A percentile compares a stretch with the other conserved stretches of the same genome.
Evolutionary conservation across 1,140 invertebrate species (phyloP).

Genomic region (Drosophila mayri): DNA sequence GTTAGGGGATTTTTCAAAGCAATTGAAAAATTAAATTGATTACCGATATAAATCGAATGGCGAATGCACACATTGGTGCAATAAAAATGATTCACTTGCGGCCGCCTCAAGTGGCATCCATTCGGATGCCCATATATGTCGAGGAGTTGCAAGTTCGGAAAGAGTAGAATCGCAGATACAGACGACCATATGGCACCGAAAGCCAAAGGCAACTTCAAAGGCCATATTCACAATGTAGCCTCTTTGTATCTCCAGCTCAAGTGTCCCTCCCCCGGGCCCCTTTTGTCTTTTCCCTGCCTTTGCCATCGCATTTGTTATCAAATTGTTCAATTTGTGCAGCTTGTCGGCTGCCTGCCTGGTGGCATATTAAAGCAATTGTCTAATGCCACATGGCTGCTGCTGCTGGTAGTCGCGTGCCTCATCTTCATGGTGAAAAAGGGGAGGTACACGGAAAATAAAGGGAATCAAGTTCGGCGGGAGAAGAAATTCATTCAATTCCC

Average conservation of each 20-base stretch:
- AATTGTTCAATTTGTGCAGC: constrained; percentile 79
- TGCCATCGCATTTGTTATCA: constrained; percentile 61
- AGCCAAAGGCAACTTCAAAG: constrained; percentile 67
- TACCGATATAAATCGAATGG: constrained; percentile 67
- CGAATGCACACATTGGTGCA: constrained; percentile 61
- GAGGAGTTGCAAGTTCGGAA: constrained; percentile 43
- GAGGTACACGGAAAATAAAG: constrained; percentile 8
- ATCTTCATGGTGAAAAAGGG: not conserved
- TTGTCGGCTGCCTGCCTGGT: constrained; percentile 59
- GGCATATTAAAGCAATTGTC: constrained; percentile 82
- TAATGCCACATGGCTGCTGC: constrained; percentile 74
- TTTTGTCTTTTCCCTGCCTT: constrained; percentile 4
- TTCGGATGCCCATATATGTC: constrained; percentile 65
- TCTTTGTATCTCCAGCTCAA: constrained; percentile 63
- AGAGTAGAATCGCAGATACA: constrained; percentile 22
- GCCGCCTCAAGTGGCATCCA: constrained; percentile 40
- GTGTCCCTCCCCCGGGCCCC: constrained; percentile 18
- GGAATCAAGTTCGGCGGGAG: not conserved
- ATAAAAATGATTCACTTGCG: constrained; percentile 76
- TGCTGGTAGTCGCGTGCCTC: constrained; percentile 78
- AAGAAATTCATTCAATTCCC: not conserved
- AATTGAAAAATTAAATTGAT: constrained; percentile 81
- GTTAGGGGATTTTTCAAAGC: constrained; percentile 26
- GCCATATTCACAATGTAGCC: constrained; percentile 61
- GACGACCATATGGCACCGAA: constrained; percentile 68